Base-by-base conservation (phyloP, 1,140 invertebrate genomes). In the Drosophila sturtevanti region DNA sequence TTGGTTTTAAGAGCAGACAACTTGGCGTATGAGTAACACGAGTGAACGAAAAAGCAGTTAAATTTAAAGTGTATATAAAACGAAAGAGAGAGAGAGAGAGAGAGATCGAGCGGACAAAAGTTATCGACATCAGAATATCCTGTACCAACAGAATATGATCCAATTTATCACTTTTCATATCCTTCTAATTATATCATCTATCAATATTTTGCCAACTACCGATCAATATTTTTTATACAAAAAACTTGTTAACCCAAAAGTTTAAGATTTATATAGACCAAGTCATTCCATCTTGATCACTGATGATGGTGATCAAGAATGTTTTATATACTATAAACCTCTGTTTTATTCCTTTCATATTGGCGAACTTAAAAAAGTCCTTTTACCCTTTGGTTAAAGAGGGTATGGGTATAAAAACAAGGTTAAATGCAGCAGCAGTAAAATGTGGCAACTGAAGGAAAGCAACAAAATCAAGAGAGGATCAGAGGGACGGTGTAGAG, bases 401-500 rank as follows among this genome's bases (percentile, higher is more conserved):
- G 41, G 41, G 18, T 48, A 48, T 21, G 27, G 27, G 18, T 11
- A 48, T 7, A 44, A 48, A 48, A 48, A 81, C 87, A 86, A 81
- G 82, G 78, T 86, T 86, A 87, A 86, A 87, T 82, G 79, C 82
- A 86, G 67, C 75, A 86, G 72, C 75, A 72, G 82, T 86, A 86
- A 82, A 86, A 86, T 72, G 72, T 14, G 56, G 56, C 59, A 58
- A 31, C 31, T 11, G 31, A 56, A n/a, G n/a, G n/a, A n/a, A n/a
- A n/a, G n/a, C n/a, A n/a, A n/a, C n/a, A n/a, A n/a, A n/a, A n/a
- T n/a, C n/a, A n/a, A n/a, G n/a, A 21, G 27, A 12, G 61, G 37
- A 27, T n/a, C 44, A 21, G 41, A 48, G 18, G 16, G 27, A 31
- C 27, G 7, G 27, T 0, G 24, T 4, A 31, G 0, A 31, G 27